Conservation (phyloP, 2,797 vertebrate genomes). For the Taenioides sp. region DNA sequence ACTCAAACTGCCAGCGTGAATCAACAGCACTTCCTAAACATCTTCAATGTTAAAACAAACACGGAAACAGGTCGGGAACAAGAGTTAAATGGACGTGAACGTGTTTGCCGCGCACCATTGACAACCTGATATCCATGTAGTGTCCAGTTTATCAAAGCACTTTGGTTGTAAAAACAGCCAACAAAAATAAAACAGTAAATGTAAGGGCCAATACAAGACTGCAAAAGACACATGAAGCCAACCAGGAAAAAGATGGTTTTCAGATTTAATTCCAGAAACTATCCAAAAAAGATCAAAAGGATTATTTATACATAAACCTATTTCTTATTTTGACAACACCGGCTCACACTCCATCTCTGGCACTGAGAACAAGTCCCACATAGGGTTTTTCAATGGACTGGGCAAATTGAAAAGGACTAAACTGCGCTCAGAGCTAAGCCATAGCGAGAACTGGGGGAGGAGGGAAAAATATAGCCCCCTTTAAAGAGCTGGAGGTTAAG, state of each 20-base stretch:
- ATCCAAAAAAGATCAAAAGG: neutral
- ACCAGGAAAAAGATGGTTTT: neutral
- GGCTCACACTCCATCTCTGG: slow-evolving; percentile 38
- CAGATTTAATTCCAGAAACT: neutral
- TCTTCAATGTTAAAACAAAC: slow-evolving; percentile 78
- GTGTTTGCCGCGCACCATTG: neutral
- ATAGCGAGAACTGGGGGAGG: slow-evolving; percentile 69
- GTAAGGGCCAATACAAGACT: neutral
- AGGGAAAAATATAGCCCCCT: slow-evolving; percentile 76
- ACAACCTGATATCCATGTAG: neutral
- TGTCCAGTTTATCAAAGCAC: neutral
- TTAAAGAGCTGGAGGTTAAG: slow-evolving; percentile 78
- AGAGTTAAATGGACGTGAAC: slow-evolving; percentile 31
- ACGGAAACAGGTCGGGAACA: slow-evolving; percentile 63
- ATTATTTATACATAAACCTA: slow-evolving; percentile 8
- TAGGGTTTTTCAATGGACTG: slow-evolving; percentile 79
- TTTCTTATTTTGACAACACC: slow-evolving; percentile 46
- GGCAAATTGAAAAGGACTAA: slow-evolving; percentile 81
- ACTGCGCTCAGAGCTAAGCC: slow-evolving; percentile 74
- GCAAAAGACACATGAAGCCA: neutral
- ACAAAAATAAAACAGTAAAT: neutral
- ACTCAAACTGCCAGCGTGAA: slow-evolving; percentile 77
- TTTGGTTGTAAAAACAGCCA: neutral
- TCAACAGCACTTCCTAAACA: slow-evolving; percentile 78
- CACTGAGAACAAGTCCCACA: slow-evolving; percentile 67